A percentile compares a stretch with the other conserved stretches of the same genome.
Evolutionary conservation across 2,797 vertebrate species (phyloP).

Genomic region (Pangasius larnaudii): DNA sequence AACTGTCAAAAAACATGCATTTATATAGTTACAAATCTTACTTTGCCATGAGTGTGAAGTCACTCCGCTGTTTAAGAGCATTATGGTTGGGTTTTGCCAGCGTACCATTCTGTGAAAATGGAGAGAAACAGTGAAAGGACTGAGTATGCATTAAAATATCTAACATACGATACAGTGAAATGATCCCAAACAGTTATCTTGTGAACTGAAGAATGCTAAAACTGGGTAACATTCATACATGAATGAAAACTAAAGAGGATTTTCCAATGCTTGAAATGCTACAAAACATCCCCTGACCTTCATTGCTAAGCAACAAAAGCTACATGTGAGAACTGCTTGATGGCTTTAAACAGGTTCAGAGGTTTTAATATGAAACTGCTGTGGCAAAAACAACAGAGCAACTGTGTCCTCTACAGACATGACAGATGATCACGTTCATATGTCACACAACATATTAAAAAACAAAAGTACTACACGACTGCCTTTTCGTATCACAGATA

Average conservation of each 20-base stretch:
- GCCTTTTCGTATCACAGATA: background rate
- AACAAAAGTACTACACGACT: background rate
- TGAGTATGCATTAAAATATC: background rate
- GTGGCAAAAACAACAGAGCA: background rate
- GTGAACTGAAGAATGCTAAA: background rate
- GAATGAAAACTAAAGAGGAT: background rate
- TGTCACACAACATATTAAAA: background rate
- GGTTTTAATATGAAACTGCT: background rate
- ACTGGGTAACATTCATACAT: background rate
- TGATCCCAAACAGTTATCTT: background rate
- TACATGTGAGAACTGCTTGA: background rate
- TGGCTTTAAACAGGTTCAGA: background rate
- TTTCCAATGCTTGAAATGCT: background rate
- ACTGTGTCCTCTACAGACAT: no score
- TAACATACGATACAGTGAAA: background rate
- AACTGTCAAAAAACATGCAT: background rate
- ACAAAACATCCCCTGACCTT: background rate
- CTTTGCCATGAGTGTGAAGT: constrained; percentile 95
- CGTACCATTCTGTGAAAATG: constrained; percentile 82
- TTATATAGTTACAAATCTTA: constrained; percentile 72
- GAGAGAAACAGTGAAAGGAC: background rate
- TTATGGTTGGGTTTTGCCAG: constrained; percentile 79
- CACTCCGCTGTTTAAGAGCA: constrained; percentile 88
- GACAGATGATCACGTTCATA: background rate
- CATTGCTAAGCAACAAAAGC: background rate